These are phyloP conservation scores for Cylloceria caligata DNA, from an alignment of 2,888 invertebrate species.

Conservation along the genomic window DNA sequence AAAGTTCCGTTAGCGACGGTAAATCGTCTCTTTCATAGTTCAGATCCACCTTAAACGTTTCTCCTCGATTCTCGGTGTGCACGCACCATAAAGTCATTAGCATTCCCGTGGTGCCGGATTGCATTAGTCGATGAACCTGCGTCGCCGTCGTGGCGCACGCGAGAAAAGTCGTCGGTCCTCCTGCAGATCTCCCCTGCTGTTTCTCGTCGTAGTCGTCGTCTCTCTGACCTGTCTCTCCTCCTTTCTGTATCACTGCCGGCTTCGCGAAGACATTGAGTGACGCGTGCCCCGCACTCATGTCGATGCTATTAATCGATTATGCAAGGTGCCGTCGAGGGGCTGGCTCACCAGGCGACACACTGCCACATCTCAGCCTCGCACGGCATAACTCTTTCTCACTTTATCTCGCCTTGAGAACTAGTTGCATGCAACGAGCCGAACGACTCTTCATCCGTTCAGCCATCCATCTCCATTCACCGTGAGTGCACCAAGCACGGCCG, in stretches of 20 bases:
- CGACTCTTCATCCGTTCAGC: slow-evolving; percentile 24
- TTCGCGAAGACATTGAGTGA: slow-evolving; percentile 56
- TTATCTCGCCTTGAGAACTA: slow-evolving; percentile 29
- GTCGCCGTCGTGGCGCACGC: slow-evolving; percentile 50
- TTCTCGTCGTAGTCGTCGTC: slow-evolving; percentile 43
- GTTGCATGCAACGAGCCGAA: slow-evolving; percentile 22
- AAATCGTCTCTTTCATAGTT: slow-evolving; percentile 14
- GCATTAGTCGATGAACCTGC: slow-evolving; percentile 68
- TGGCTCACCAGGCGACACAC: slow-evolving; percentile 37
- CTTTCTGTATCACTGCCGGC: slow-evolving; percentile 34
- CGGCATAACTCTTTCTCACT: slow-evolving; percentile 23
- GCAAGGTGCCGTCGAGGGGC: slow-evolving; percentile 53
- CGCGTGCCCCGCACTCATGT: slow-evolving; percentile 54
- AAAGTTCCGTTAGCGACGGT: slow-evolving; percentile 12
- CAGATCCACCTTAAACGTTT: slow-evolving; percentile 11
- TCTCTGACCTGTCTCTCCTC: slow-evolving; percentile 39
- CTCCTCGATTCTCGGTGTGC: slow-evolving; percentile 57
- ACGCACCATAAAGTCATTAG: slow-evolving; percentile 67
- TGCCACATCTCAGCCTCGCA: slow-evolving; percentile 31
- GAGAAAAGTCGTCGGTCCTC: slow-evolving; percentile 36
- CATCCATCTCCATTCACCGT: slow-evolving; percentile 39
- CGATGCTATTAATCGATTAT: slow-evolving; percentile 66
- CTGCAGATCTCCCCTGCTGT: slow-evolving; percentile 50
- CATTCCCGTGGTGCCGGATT: slow-evolving; percentile 67
- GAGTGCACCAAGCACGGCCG: background rate